These are phyloP conservation scores for Agrotis segetum DNA, from an alignment of 2,888 invertebrate genomes.

Conservation along the genomic window DNA sequence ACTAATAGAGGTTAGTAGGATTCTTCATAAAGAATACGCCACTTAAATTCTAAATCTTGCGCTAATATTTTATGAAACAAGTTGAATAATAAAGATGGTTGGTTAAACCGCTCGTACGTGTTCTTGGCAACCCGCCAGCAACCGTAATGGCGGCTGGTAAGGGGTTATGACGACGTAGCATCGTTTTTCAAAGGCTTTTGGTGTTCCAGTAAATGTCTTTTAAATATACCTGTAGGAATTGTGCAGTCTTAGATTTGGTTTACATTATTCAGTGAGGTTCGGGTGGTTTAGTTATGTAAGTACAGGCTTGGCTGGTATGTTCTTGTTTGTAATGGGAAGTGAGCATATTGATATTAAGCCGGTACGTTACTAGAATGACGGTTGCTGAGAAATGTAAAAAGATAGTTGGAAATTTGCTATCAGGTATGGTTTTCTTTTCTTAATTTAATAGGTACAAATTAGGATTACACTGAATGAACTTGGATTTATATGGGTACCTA, in stretches of 20 bases:
- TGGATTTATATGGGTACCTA: too few relatives aligned
- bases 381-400: too few relatives aligned
- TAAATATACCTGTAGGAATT: slow-evolving; percentile 58
- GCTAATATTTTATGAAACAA: slow-evolving; percentile 58
- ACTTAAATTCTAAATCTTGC: slow-evolving; percentile 40
- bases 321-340: background rate
- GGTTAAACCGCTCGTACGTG: slow-evolving; percentile 52
- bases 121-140: slow-evolving; percentile 56
- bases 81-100: slow-evolving; percentile 58
- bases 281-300: background rate
- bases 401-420: too few relatives aligned
- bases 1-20: background rate
- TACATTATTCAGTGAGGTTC: slow-evolving; percentile 32
- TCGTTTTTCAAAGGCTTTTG: slow-evolving; percentile 58
- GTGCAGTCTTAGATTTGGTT: slow-evolving; percentile 31
- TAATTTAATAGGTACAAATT: too few relatives aligned
- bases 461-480: too few relatives aligned
- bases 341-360: background rate
- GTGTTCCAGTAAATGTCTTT: slow-evolving; percentile 50
- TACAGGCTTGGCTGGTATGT: background rate
- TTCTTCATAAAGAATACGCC: slow-evolving; percentile 17
- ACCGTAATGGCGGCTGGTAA: slow-evolving; percentile 33
- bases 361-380: too few relatives aligned
- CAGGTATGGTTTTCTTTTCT: too few relatives aligned
- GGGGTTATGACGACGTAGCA: slow-evolving; percentile 53